phyloP scores from a whole-genome alignment of 2,888 invertebrate genomes.

The Blera fallax region DNA sequence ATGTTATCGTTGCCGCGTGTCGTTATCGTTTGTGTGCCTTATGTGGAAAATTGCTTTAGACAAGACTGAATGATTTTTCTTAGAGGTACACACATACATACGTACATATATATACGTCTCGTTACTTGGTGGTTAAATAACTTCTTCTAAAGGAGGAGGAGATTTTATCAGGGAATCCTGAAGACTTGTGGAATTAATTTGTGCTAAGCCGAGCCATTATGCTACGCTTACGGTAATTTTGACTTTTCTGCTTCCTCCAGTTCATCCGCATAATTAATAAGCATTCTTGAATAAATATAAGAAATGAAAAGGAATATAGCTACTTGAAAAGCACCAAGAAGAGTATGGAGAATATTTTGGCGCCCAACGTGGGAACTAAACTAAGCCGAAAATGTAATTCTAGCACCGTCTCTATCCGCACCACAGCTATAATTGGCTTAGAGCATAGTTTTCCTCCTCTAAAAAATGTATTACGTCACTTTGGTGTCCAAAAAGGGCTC shows the following conservation, averaged over 20 bases:
- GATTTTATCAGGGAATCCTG: background rate
- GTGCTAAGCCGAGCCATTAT: background rate
- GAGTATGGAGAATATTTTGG: too few species aligned
- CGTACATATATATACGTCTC: background rate
- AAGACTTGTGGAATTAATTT: background rate
- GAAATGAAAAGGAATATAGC: background rate
- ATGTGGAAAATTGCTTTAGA: constrained; percentile 48
- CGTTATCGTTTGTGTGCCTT: constrained; percentile 27
- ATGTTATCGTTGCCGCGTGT: constrained; percentile 33
- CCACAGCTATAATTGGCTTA: too few species aligned
- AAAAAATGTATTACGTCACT: too few species aligned
- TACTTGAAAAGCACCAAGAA: too few species aligned
- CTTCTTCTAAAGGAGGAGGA: background rate
- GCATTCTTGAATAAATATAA: background rate
- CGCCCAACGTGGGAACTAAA: too few species aligned
- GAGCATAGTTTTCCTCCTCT: too few species aligned
- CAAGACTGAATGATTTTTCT: background rate
- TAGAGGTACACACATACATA: background rate
- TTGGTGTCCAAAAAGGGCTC: too few species aligned
- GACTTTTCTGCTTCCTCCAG: background rate
- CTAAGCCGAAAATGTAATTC: too few species aligned
- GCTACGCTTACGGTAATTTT: background rate
- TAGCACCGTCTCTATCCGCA: too few species aligned
- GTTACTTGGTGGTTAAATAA: background rate
- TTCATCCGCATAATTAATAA: background rate